Conservation (phyloP, 2,888 invertebrate genomes). For the Archips crataeganus region DNA sequence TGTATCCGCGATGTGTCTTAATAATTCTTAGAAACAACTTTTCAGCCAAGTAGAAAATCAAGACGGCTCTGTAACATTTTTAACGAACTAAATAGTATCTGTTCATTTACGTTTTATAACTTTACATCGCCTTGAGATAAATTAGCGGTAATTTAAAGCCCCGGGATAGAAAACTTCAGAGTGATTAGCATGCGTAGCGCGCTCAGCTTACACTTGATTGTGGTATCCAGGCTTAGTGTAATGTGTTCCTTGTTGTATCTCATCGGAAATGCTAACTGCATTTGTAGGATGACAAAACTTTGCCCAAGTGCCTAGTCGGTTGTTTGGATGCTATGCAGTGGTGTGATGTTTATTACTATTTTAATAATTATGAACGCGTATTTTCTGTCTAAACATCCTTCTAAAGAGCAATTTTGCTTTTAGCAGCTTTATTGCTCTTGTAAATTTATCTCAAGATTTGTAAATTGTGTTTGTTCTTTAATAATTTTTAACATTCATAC, state of each 20-base stretch:
- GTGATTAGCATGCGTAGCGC: constrained; percentile 56
- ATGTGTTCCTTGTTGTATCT: constrained; percentile 51
- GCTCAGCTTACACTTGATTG: constrained; percentile 51
- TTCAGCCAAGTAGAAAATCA: not conserved
- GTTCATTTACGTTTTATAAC: not conserved
- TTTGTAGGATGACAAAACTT: constrained; percentile 30
- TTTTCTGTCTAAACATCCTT: no score
- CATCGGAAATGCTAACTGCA: constrained; percentile 45
- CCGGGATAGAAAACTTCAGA: constrained; percentile 51
- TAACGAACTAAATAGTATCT: not conserved
- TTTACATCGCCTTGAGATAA: constrained; percentile 4
- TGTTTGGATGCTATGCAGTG: not conserved
- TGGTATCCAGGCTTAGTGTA: constrained; percentile 54
- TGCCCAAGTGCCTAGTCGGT: not conserved
- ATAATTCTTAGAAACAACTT: not conserved
- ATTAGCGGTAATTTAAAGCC: constrained; percentile 21
- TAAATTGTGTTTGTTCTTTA: no score
- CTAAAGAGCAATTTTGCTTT: no score
- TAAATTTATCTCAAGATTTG: no score
- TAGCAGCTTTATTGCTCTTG: no score
- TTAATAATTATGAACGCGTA: not conserved
- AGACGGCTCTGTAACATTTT: not conserved
- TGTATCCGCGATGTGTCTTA: not conserved
- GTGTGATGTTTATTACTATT: not conserved
- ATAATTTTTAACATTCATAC: no score